Conservation (phyloP, 2,888 invertebrate species). For the Platynereis dumerilii region DNA sequence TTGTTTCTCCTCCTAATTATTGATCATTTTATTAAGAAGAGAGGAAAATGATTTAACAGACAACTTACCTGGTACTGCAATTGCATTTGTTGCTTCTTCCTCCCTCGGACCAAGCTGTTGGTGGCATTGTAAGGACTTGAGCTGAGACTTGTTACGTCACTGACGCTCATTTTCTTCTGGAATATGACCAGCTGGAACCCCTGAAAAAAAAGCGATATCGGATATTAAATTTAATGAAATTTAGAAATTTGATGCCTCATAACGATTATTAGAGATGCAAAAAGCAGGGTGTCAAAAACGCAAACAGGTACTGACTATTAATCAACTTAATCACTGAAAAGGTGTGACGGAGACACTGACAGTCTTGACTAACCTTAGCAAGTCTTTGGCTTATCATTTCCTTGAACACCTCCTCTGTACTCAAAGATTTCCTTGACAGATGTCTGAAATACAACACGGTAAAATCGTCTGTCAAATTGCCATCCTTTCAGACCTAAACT, state of each 20-base stretch:
- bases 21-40: no score
- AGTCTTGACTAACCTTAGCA: conserved; percentile 64
- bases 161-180: conserved; percentile 17
- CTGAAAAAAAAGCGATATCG: no score
- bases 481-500: no score
- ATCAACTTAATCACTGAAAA: conserved; percentile 1
- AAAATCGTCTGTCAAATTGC: no score
- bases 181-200: conserved; percentile 57
- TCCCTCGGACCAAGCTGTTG: conserved; percentile 9
- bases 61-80: no score
- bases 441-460: neutral
- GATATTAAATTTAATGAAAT: no score
- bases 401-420: conserved; percentile 76
- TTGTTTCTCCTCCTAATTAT: no score
- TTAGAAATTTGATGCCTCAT: no score
- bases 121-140: conserved; percentile 22
- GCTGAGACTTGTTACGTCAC: conserved; percentile 21
- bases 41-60: no score
- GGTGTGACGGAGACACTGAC: neutral
- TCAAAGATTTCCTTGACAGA: conserved; percentile 45
- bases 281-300: no score
- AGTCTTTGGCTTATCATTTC: conserved; percentile 96
- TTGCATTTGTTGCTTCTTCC: neutral
- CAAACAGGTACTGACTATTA: neutral
- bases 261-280: no score